These are phyloP conservation scores for Agrilus mali DNA, from an alignment of 2,888 invertebrate genomes.

Conservation along the genomic window DNA sequence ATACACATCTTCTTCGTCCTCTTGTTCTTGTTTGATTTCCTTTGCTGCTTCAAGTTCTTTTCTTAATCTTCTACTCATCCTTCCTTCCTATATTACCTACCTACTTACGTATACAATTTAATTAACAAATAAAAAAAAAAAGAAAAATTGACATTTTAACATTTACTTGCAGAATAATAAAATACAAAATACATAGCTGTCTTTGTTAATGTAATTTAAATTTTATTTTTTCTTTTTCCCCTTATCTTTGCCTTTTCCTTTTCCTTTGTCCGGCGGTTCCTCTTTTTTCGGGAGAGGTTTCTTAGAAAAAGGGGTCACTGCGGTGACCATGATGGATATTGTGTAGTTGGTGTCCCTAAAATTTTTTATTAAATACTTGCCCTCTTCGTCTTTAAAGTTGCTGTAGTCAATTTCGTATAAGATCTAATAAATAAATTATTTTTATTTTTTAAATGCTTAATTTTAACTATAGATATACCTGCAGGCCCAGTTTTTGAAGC, in stretches of 20 bases:
- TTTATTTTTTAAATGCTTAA: too few species aligned
- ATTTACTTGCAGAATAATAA: too few species aligned
- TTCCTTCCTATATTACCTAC: too few species aligned
- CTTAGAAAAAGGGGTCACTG: neutral
- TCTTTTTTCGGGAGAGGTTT: neutral
- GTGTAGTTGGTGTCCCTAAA: too few species aligned
- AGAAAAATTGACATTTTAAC: neutral
- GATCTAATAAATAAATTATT: too few species aligned
- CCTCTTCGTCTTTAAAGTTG: too few species aligned
- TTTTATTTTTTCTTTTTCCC: neutral
- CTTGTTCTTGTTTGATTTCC: constrained; percentile 23
- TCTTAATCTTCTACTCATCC: constrained; percentile 27
- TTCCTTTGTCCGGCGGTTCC: neutral
- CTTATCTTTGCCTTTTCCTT: neutral
- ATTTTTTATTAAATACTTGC: too few species aligned
- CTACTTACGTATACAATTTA: too few species aligned
- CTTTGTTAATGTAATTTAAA: too few species aligned
- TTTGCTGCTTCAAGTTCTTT: constrained; percentile 22
- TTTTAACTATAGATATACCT: constrained; percentile 11
- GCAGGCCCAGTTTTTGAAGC: constrained; percentile 23
- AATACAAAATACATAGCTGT: neutral
- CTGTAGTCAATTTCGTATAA: too few species aligned
- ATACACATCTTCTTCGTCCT: constrained; percentile 26
- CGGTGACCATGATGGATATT: too few species aligned
- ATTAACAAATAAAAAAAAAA: neutral